Percentiles rank a stretch among this genome's conserved stretches.
Evolutionary conservation across 2,888 invertebrate genomes (phyloP).

Genomic region (Rotaria macrura): DNA sequence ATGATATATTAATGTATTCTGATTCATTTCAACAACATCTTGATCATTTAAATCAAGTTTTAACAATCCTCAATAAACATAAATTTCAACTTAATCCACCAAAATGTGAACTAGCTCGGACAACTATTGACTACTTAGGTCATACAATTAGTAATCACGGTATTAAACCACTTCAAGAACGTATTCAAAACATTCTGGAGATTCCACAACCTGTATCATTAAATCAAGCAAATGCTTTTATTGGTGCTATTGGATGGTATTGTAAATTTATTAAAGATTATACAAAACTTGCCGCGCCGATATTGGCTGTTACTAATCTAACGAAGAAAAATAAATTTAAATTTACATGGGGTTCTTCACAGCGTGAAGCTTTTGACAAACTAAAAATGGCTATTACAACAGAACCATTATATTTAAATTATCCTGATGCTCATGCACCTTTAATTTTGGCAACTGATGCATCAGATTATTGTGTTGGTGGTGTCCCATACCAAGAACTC

Average conservation of each 20-base stretch:
- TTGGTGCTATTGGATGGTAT: neutral
- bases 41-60: neutral
- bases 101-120: neutral
- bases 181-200: neutral
- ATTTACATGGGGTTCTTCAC: neutral
- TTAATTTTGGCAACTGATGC: neutral
- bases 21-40: neutral
- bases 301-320: neutral
- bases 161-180: neutral
- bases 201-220: neutral
- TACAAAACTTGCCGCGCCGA: neutral
- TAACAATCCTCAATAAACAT: neutral
- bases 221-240: neutral
- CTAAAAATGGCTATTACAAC: neutral
- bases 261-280: neutral
- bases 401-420: neutral
- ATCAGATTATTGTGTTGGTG: neutral
- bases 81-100: neutral
- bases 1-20: neutral
- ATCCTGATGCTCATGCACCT: neutral
- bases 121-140: neutral
- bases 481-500: neutral
- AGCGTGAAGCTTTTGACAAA: neutral
- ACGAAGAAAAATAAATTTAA: neutral
- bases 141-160: neutral